These are phyloP conservation scores for Cordilura impudica DNA, from an alignment of 2,888 invertebrate species.

Conservation along the genomic window DNA sequence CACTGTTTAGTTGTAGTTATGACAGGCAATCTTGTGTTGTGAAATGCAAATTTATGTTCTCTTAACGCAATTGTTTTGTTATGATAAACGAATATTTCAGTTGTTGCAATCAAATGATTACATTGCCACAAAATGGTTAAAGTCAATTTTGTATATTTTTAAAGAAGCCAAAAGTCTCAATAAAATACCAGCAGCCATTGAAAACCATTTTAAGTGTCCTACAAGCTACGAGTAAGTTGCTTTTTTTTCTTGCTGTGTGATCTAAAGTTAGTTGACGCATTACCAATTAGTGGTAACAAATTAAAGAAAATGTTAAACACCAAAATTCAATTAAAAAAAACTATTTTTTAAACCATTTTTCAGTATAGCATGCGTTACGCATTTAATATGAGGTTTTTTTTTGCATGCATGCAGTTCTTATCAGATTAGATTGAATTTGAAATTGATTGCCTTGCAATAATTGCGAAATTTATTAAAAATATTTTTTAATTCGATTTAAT, in stretches of 20 bases:
- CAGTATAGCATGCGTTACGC: constrained; percentile 4
- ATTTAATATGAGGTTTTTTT: background rate
- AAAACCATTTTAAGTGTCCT: too few species aligned
- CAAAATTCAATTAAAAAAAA: constrained; percentile 34
- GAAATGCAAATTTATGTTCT: too few species aligned
- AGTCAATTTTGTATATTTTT: too few species aligned
- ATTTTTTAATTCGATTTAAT: background rate
- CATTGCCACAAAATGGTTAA: too few species aligned
- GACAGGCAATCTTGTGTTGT: too few species aligned
- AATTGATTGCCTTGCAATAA: background rate
- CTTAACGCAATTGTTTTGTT: too few species aligned
- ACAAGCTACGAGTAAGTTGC: too few species aligned
- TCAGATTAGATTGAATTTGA: background rate
- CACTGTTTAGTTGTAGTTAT: too few species aligned
- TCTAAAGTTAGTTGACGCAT: constrained; percentile 2
- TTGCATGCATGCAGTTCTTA: background rate
- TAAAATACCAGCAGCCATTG: too few species aligned
- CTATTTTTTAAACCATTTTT: background rate
- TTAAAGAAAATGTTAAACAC: constrained; percentile 23
- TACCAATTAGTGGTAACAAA: constrained; percentile 22
- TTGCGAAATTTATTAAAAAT: background rate
- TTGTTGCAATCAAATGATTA: too few species aligned
- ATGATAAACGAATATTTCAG: too few species aligned
- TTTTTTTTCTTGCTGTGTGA: background rate
- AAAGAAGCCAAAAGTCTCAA: too few species aligned